Conservation (phyloP, 1,140 invertebrate species). For the Calycopis cecrops region DNA sequence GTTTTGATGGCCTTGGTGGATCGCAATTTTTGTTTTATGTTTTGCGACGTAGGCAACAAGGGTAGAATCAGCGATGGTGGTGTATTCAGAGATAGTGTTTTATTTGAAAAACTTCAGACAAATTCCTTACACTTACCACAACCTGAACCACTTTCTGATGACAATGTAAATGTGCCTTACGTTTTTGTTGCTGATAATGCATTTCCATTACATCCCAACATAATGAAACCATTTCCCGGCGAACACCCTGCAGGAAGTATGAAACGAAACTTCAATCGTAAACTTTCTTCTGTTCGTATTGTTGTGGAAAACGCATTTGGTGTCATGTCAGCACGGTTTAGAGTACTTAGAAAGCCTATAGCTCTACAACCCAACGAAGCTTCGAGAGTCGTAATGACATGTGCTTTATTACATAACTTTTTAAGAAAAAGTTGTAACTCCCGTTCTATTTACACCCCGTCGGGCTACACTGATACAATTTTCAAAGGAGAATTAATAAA, state of each 20-base stretch:
- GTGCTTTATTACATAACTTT: constrained; percentile 45
- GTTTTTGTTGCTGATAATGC: constrained; percentile 72
- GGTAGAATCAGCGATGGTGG: constrained; percentile 22
- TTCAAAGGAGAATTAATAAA: no score
- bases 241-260: constrained; percentile 29
- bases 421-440: constrained; percentile 16
- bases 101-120: constrained; percentile 22
- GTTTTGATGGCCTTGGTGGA: constrained; percentile 33
- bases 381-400: constrained; percentile 29
- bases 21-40: constrained; percentile 33
- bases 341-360: constrained; percentile 54
- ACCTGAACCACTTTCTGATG: constrained; percentile 30
- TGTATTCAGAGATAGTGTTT: constrained; percentile 25
- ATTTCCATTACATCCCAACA: constrained; percentile 56
- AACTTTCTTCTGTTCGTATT: constrained; percentile 40
- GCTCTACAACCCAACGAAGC: constrained; percentile 36
- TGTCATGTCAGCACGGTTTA: constrained; percentile 57
- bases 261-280: constrained; percentile 53
- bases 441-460: constrained; percentile 5
- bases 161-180: constrained; percentile 36
- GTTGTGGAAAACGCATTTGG: constrained; percentile 74
- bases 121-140: constrained; percentile 36
- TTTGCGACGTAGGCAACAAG: constrained; percentile 29
- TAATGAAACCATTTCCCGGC: constrained; percentile 65
- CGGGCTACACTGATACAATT: constrained; percentile 9